A percentile compares a stretch with the other conserved stretches of the same genome.
phyloP scores from a whole-genome alignment of 2,113 vertebrate genomes.

The Alexandromys fortis region DNA sequence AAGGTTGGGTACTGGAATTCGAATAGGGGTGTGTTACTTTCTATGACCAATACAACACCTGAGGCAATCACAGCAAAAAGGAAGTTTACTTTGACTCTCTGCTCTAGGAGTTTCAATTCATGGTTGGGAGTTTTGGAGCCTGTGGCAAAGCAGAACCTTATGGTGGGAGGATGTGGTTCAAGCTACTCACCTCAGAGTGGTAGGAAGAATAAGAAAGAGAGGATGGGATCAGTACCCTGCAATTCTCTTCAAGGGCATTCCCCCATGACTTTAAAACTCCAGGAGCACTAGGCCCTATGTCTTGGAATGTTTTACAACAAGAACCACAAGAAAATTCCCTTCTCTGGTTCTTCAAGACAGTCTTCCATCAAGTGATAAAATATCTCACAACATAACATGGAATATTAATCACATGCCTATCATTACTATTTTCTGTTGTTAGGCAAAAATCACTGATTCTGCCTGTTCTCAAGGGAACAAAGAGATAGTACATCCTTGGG shows the following conservation, averaged over 20 bases:
- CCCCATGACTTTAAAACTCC: neutral
- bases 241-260: neutral
- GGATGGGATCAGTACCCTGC: neutral
- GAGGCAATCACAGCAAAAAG: neutral
- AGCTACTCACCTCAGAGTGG: neutral
- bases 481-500: neutral
- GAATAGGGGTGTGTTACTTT: slow-evolving; percentile 19
- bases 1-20: slow-evolving; percentile 8
- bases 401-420: neutral
- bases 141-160: neutral
- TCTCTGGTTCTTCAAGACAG: neutral
- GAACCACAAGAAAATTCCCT: neutral
- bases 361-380: neutral
- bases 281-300: neutral
- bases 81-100: neutral
- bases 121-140: neutral
- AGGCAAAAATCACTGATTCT: neutral
- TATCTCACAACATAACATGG: neutral
- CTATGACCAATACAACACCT: neutral
- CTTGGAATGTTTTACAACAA: neutral
- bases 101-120: neutral
- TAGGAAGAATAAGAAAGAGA: neutral
- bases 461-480: neutral
- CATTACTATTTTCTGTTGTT: neutral
- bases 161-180: neutral